phyloP scores from a whole-genome alignment of 2,888 invertebrate genomes.

The Amphimallon solstitiale region DNA sequence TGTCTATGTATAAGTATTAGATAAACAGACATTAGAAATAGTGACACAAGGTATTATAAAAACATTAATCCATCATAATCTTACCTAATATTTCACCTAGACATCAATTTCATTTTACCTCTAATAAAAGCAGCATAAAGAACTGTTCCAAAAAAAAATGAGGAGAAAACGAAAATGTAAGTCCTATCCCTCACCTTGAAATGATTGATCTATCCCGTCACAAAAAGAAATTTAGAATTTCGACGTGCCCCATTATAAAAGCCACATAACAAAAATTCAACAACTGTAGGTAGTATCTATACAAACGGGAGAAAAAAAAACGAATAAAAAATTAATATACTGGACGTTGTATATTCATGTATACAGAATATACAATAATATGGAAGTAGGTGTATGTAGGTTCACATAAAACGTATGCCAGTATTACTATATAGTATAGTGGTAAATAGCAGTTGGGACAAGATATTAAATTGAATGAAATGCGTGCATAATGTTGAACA shows the following conservation, averaged over 20 bases:
- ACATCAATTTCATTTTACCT: constrained; percentile 15
- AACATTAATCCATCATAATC: constrained; percentile 31
- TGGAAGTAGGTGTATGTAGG: background rate
- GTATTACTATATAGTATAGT: background rate
- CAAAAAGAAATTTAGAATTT: constrained; percentile 28
- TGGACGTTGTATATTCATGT: background rate
- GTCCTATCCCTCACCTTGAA: constrained; percentile 11
- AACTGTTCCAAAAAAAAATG: background rate
- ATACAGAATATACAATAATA: background rate
- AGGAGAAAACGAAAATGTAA: constrained; percentile 8
- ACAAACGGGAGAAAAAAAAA: background rate
- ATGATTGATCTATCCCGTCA: constrained; percentile 30
- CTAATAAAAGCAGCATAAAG: constrained; percentile 16
- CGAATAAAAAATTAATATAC: background rate
- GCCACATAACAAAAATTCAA: constrained; percentile 4
- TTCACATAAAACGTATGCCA: background rate
- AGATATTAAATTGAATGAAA: constrained; percentile 52
- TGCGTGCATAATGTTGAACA: constrained; percentile 54
- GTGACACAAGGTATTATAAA: background rate
- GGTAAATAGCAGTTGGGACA: constrained; percentile 11
- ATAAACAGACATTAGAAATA: constrained; percentile 1
- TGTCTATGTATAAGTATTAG: constrained; percentile 1
- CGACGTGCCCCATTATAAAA: constrained; percentile 19
- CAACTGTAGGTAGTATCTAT: background rate
- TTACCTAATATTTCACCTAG: constrained; percentile 29